Conservation (phyloP, 2,113 vertebrate species). For the Pseudonaja textilis region DNA sequence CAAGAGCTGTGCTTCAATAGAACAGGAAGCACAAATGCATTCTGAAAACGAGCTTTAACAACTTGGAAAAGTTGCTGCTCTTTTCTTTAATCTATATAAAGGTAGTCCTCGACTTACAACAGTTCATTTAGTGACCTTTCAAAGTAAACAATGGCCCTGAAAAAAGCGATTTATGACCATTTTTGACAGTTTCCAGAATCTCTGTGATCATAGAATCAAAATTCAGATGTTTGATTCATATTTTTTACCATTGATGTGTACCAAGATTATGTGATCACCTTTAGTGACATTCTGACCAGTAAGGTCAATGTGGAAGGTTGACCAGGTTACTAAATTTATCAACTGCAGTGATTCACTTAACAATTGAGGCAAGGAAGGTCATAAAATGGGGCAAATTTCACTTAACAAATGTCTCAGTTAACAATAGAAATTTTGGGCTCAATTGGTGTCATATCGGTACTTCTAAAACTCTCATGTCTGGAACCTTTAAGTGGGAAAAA, state of each 20-base stretch:
- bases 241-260: not conserved
- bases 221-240: not conserved
- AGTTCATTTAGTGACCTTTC: not conserved
- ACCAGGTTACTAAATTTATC: not conserved
- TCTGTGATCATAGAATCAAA: not conserved
- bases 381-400: not conserved
- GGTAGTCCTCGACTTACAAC: not conserved
- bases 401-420: not conserved
- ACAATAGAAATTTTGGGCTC: not conserved
- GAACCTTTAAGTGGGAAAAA: not conserved
- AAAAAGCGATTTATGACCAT: not conserved
- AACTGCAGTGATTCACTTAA: not conserved
- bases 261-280: not conserved
- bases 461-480: not conserved
- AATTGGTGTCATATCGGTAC: not conserved
- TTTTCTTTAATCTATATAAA: not conserved
- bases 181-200: not conserved
- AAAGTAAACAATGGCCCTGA: not conserved
- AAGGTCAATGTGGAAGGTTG: not conserved
- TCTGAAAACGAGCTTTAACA: conserved; percentile 13
- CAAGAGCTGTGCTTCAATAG: not conserved
- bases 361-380: not conserved
- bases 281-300: not conserved
- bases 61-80: not conserved
- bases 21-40: conserved; percentile 6